phyloP scores from a whole-genome alignment of 2,888 invertebrate species.

The Helobdella robusta region DNA sequence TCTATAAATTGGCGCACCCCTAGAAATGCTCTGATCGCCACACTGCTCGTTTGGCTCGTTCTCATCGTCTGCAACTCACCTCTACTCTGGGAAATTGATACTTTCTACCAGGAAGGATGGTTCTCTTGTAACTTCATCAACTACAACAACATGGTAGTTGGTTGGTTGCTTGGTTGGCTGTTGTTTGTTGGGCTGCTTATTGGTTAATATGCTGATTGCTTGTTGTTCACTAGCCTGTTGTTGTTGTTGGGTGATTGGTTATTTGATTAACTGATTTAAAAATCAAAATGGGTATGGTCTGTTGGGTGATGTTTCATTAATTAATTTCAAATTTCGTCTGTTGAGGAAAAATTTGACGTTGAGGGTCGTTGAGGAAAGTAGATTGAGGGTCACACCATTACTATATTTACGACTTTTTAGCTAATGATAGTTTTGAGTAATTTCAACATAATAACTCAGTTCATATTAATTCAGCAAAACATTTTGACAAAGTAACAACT shows the following conservation, averaged over 20 bases:
- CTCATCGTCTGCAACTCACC: constrained; percentile 23
- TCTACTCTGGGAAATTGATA: constrained; percentile 11
- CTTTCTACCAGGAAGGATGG: background rate
- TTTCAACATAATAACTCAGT: no score
- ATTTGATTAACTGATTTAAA: no score
- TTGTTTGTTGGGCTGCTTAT: no score
- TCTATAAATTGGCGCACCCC: constrained; percentile 56
- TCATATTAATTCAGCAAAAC: no score
- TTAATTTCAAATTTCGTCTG: background rate
- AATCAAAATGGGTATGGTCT: background rate
- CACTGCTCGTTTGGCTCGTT: constrained; percentile 21
- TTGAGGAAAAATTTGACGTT: no score
- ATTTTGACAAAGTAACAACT: no score
- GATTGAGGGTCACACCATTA: no score
- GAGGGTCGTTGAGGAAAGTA: no score
- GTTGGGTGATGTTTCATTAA: background rate
- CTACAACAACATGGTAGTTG: constrained; percentile 21
- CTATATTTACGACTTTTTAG: no score
- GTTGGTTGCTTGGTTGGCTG: background rate
- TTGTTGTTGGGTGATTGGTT: no score
- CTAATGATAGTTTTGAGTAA: no score
- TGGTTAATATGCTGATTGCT: background rate
- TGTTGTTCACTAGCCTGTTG: no score
- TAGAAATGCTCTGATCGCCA: constrained; percentile 26
- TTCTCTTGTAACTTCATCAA: constrained; percentile 46